Base-by-base conservation (phyloP, 2,888 invertebrate genomes). In the Hirtodrosophila histrioides region DNA sequence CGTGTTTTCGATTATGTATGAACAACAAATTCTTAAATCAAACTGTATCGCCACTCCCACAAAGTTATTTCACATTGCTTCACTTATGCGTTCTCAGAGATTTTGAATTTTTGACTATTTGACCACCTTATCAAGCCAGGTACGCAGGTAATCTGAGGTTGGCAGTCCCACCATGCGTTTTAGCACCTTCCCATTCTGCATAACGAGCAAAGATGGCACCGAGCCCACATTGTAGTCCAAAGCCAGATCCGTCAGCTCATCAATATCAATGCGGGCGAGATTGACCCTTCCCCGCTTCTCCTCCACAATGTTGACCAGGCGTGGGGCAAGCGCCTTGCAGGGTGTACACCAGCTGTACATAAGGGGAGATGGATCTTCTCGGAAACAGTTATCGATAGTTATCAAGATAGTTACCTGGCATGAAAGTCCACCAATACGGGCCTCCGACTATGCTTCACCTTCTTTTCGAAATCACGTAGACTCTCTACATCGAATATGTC, bases 401-500 rank as follows among this genome's bases (percentile, higher is more conserved):
- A 7, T 0, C 0, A 5, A 7, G 12, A 9, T 10, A 9, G 95
- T 94, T 93, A 98, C 98, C 95, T 96, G 41, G 99, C 98, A 92
- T 97, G 97, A 91, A 99, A 99, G 91, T 99, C 98, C 0, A 99
- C 95, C 70, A 99, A 94, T 0, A 98, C 96, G 3, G 98, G 97
- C 49, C 94, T 94, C 88, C 95, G 94, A 80, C 95, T 96, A 62
- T 97, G 95, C 73, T 97, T 94, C 0, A 99, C 98, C 91, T 95
- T 95, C 72, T 95, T 94, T 88, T 96, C 94, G 91, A 98, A 99
- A 90, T 99, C 98, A 72, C 96, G 94, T 60, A 94, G 93, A 91
- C 97, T 97, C 92, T 98, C 98, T 54, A 99, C 94, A 92, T 97
- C 97, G 77, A 98, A 96, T 53, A 94, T 93, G 61, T n/a, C n/a